Evolutionary conservation across 2,113 vertebrate species (phyloP).

Genomic region (Cynoglossus semilaevis): DNA sequence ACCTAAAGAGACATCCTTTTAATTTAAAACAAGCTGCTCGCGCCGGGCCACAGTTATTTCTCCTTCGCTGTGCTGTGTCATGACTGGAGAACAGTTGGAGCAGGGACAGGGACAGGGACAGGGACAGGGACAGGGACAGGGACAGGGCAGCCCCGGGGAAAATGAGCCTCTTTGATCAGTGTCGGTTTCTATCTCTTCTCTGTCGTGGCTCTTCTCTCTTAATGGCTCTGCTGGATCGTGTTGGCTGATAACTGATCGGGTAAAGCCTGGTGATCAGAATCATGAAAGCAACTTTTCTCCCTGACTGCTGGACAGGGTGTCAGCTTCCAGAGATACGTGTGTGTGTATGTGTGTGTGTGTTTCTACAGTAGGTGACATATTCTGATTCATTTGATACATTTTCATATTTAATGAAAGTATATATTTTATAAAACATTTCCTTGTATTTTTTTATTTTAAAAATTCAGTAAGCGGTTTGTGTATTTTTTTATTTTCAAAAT

Average conservation of each 20-base stretch:
- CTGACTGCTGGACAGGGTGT: conserved; percentile 48
- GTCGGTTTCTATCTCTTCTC: conserved; percentile 39
- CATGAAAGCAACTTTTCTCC: conserved; percentile 73
- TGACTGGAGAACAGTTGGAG: conserved; percentile 8
- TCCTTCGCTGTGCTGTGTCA: conserved; percentile 30
- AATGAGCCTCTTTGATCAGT: conserved; percentile 44
- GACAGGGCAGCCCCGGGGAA: conserved; percentile 34
- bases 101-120: neutral
- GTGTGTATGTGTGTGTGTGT: conserved; percentile 4
- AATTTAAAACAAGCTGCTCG: conserved; percentile 17
- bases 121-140: conserved; percentile 15
- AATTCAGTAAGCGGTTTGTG: no score
- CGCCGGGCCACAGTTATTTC: conserved; percentile 20
- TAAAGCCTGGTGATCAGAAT: conserved; percentile 61
- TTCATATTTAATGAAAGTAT: no score
- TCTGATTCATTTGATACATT: no score
- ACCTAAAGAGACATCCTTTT: conserved; percentile 15
- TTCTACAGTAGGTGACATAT: no score
- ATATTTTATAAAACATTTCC: no score
- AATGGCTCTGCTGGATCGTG: conserved; percentile 43
- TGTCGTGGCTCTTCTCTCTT: conserved; percentile 22
- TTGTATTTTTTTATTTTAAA: no score
- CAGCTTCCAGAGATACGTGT: conserved; percentile 51
- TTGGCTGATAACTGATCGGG: conserved; percentile 48
- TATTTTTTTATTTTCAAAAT: no score